A percentile compares a stretch with the other conserved stretches of the same genome.
phyloP scores from a whole-genome alignment of 2,113 vertebrate genomes.

The Centropristis striata region DNA sequence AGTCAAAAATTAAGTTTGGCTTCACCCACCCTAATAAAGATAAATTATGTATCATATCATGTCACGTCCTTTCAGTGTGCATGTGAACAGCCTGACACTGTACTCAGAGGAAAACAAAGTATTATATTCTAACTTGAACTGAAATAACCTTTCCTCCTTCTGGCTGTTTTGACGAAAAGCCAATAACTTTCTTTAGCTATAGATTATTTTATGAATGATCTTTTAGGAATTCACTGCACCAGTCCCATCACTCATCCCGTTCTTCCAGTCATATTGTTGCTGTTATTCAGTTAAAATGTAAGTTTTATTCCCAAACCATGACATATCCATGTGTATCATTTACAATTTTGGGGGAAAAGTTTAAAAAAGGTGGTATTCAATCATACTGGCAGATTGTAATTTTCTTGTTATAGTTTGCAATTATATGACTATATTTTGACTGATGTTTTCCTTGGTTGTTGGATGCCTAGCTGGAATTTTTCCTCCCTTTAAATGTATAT shows the following conservation, averaged over 20 bases:
- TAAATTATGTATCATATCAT: slow-evolving; percentile 1
- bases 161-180: background rate
- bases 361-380: background rate
- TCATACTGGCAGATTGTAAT: background rate
- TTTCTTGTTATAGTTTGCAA: background rate
- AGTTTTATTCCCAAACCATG: background rate
- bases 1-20: background rate
- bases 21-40: slow-evolving; percentile 11
- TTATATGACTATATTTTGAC: background rate
- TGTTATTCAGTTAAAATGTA: background rate
- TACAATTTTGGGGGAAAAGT: background rate
- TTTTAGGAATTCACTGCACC: background rate
- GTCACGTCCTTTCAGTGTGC: background rate
- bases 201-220: background rate
- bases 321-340: background rate
- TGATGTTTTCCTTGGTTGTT: background rate
- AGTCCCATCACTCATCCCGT: background rate
- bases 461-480: background rate
- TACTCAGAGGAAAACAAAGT: background rate
- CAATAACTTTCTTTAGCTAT: background rate
- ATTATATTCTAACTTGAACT: background rate
- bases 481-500: background rate
- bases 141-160: background rate
- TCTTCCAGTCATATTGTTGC: background rate
- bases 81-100: background rate